phyloP scores from a whole-genome alignment of 2,888 invertebrate species.

The Ophion costatus region DNA sequence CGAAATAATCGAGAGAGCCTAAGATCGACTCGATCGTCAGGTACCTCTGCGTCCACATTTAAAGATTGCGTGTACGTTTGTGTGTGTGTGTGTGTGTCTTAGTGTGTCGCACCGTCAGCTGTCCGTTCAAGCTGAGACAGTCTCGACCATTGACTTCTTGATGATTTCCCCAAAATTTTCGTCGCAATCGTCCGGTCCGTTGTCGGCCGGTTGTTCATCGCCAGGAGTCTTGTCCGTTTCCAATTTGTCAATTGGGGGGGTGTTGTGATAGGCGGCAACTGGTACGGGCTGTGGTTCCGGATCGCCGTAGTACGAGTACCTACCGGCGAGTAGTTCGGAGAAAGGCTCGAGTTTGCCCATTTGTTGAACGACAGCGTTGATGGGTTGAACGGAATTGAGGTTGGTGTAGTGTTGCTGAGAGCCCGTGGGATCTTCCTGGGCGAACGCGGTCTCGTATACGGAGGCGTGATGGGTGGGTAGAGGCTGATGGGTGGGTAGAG shows the following conservation, averaged over 20 bases:
- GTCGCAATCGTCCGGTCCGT: constrained; percentile 83
- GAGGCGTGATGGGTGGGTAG: constrained; percentile 52
- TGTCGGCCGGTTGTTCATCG: no score
- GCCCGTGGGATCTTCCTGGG: constrained; percentile 84
- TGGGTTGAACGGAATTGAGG: constrained; percentile 86
- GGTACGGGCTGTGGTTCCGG: constrained; percentile 72
- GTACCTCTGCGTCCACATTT: constrained; percentile 52
- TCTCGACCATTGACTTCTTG: constrained; percentile 96
- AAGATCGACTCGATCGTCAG: constrained; percentile 50
- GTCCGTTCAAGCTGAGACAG: constrained; percentile 89
- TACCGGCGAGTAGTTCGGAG: constrained; percentile 86
- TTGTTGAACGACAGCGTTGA: constrained; percentile 81
- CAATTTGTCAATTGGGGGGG: constrained; percentile 53
- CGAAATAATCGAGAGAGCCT: constrained; percentile 42
- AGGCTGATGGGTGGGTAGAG: constrained; percentile 32
- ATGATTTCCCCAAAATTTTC: constrained; percentile 96
- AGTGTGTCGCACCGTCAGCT: neutral
- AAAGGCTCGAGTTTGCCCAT: constrained; percentile 89
- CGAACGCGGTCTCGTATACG: constrained; percentile 73
- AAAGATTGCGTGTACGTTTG: constrained; percentile 22
- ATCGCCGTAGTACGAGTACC: constrained; percentile 84
- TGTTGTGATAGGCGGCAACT: constrained; percentile 67
- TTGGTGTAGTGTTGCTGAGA: constrained; percentile 87
- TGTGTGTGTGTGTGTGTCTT: neutral
- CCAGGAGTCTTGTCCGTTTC: constrained; percentile 67